Evolutionary conservation across 1,140 invertebrate species (phyloP).

Genomic region (Microplitis mediator): DNA sequence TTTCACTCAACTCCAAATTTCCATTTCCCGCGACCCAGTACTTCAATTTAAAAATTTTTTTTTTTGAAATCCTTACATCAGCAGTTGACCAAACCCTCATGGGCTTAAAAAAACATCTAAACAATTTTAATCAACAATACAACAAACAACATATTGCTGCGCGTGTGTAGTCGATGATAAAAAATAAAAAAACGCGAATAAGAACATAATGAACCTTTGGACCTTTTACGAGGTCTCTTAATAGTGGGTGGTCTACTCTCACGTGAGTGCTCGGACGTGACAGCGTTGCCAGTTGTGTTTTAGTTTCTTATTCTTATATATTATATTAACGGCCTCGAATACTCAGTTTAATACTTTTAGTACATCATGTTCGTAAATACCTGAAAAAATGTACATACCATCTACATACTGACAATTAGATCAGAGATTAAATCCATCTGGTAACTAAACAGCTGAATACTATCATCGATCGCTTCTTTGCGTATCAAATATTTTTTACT

Average conservation of each 20-base stretch:
- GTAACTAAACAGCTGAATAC: slow-evolving; percentile 13
- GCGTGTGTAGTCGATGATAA: too few species aligned
- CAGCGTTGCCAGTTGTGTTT: slow-evolving; percentile 16
- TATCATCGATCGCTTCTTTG: slow-evolving; percentile 14
- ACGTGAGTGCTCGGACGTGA: background rate
- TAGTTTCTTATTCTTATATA: background rate
- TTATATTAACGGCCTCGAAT: too few species aligned
- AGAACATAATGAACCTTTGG: slow-evolving; percentile 21
- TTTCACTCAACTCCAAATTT: too few species aligned
- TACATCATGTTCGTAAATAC: background rate
- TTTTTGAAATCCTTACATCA: too few species aligned
- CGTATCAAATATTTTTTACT: background rate
- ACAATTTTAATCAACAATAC: too few species aligned
- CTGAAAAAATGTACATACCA: background rate
- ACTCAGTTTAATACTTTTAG: too few species aligned
- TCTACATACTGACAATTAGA: slow-evolving; percentile 11
- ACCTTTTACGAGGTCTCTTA: slow-evolving; percentile 1
- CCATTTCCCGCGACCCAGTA: too few species aligned
- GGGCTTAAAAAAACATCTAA: too few species aligned
- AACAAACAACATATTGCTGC: too few species aligned
- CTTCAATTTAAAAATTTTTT: too few species aligned
- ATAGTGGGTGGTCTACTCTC: slow-evolving; percentile 23
- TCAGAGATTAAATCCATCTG: slow-evolving; percentile 23
- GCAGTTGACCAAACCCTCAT: too few species aligned
- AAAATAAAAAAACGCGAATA: background rate